Percentiles rank a stretch among this genome's conserved stretches.
phyloP scores from a whole-genome alignment of 2,888 invertebrate genomes.

The Adela reaumurella region DNA sequence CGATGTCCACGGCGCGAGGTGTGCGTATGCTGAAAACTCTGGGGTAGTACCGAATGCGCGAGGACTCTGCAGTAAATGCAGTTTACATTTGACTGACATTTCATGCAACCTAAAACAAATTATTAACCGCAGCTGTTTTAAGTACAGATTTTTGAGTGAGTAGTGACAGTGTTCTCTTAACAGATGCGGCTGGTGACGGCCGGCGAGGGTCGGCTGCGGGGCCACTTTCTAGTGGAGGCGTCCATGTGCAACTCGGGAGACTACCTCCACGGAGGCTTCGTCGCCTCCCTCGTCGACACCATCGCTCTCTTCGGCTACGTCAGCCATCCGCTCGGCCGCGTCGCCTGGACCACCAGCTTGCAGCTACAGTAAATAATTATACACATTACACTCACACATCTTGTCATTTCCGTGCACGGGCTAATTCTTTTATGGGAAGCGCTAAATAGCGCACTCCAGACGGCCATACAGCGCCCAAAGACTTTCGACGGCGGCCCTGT shows the following conservation, averaged over 20 bases:
- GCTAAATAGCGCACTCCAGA: no score
- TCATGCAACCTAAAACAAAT: no score
- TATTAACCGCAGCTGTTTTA: no score
- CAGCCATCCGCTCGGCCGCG: constrained; percentile 15
- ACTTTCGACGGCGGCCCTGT: no score
- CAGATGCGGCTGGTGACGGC: constrained; percentile 18
- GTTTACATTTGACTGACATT: no score
- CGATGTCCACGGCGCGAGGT: constrained; percentile 12
- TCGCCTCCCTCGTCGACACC: constrained; percentile 19
- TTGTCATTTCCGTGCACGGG: no score
- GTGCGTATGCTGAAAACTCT: constrained; percentile 19
- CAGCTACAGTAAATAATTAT: constrained; percentile 18
- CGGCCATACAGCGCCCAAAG: no score
- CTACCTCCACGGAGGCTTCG: constrained; percentile 23
- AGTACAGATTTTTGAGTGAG: no score
- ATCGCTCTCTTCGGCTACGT: constrained; percentile 18
- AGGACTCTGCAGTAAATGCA: constrained; percentile 9
- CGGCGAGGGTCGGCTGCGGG: constrained; percentile 16
- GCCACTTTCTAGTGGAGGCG: constrained; percentile 19
- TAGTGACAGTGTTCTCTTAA: no score
- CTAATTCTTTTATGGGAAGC: no score
- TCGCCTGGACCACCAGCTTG: constrained; percentile 20
- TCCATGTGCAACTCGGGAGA: constrained; percentile 20
- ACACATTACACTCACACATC: neutral
- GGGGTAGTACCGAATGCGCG: constrained; percentile 12